Percentiles rank a stretch among this genome's conserved stretches.
Evolutionary conservation across 2,797 vertebrate genomes (phyloP).

Genomic region (Etheostoma perlongum): DNA sequence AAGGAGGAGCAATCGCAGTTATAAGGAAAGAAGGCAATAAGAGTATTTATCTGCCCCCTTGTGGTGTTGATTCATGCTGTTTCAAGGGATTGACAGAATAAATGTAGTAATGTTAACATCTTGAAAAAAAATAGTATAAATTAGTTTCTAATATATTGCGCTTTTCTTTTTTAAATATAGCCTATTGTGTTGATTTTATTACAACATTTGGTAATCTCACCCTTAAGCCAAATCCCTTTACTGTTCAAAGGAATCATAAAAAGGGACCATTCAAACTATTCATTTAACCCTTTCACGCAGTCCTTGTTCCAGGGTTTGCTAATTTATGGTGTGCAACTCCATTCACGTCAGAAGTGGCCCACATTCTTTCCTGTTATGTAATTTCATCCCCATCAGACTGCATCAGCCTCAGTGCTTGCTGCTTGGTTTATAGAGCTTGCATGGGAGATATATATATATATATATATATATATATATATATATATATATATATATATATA

Average conservation of each 20-base stretch:
- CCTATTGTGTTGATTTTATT: not conserved
- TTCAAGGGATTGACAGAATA: not conserved
- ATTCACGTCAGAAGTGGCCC: conserved; percentile 70
- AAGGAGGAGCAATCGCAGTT: conserved; percentile 34
- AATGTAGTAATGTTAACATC: not conserved
- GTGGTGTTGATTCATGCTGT: conserved; percentile 62
- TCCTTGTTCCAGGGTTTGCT: conserved; percentile 32
- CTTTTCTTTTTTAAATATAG: not conserved
- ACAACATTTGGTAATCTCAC: not conserved
- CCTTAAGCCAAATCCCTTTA: not conserved
- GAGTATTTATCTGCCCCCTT: conserved; percentile 75
- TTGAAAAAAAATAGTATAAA: not conserved
- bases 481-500: too few species aligned
- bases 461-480: too few species aligned
- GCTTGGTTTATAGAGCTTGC: conserved; percentile 68
- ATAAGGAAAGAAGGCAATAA: conserved; percentile 15
- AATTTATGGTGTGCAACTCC: conserved; percentile 54
- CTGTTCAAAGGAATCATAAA: not conserved
- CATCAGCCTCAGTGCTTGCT: conserved; percentile 83
- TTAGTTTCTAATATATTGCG: not conserved
- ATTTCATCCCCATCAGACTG: conserved; percentile 81
- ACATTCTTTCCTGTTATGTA: conserved; percentile 82
- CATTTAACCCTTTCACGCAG: conserved; percentile 38
- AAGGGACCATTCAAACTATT: conserved; percentile 17
- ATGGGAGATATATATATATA: conserved; percentile 66